phyloP scores from a whole-genome alignment of 2,113 vertebrate genomes.

The Esox niger region DNA sequence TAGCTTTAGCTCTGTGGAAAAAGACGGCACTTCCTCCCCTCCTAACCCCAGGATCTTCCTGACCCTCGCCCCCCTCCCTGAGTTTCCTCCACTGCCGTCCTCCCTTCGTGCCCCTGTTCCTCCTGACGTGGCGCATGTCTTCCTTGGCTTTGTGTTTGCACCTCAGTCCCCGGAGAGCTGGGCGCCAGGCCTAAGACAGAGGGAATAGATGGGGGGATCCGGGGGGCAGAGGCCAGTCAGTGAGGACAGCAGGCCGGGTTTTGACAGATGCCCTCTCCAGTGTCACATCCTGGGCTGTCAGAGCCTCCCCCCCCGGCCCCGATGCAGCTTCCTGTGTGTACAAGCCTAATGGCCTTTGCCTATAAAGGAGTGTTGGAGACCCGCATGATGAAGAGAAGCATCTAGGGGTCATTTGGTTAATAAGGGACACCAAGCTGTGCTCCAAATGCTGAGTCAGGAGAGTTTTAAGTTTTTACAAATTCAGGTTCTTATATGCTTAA shows the following conservation, averaged over 20 bases:
- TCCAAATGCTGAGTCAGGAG: background rate
- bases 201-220: background rate
- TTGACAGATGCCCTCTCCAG: slow-evolving; percentile 48
- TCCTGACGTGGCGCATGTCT: slow-evolving; percentile 12
- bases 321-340: slow-evolving; percentile 40
- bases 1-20: background rate
- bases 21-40: background rate
- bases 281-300: slow-evolving; percentile 53
- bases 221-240: background rate
- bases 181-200: slow-evolving; percentile 41
- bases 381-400: background rate
- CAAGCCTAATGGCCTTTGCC: background rate
- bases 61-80: background rate
- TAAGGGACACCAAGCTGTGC: background rate
- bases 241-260: slow-evolving; percentile 43
- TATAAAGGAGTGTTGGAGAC: background rate
- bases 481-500: too few species aligned
- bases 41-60: background rate
- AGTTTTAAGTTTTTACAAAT: too few species aligned
- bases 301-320: slow-evolving; percentile 11
- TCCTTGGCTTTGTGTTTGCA: slow-evolving; percentile 12
- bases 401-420: background rate
- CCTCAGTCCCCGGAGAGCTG: slow-evolving; percentile 28
- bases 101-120: slow-evolving; percentile 8
- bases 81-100: background rate